Evolutionary conservation across 2,888 invertebrate species (phyloP), one percentile per base, ranked within the genome.

Genomic region (Lordiphosa fenestrarum): DNA sequence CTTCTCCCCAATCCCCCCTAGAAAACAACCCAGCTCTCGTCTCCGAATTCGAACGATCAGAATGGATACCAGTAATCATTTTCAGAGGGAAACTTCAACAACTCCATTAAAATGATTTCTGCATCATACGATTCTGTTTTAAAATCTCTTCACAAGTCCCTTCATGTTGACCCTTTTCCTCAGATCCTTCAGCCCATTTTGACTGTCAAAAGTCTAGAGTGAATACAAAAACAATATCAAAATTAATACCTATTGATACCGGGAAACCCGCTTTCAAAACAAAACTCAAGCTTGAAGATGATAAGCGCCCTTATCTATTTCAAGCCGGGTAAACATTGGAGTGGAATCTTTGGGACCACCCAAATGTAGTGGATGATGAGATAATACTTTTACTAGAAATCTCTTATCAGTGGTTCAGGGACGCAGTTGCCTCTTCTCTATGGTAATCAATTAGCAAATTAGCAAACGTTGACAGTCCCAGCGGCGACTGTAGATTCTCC

Each of bases 381-480:
- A 58, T 51, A 58, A 61, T 61, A 10, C 41, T 10, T 23, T 23
- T 41, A 35, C 46, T 33, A 6, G 19, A 35, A 35, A 35, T 7
- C 19, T 15, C 55, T 63, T 63, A 63, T 63, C 62, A 44, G 49
- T 6, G 64, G 55, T 64, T 65, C 64, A 56, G 64, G 56, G 56
- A 62, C 38, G 55, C 49, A 37, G 23, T 23, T 49, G 36, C 30
- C 49, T 25, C 10, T 39, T 53, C 35, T 47, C 46, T 51, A 47
- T 51, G 52, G 53, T 67, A 69, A 73, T 76, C 73, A 80, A 80
- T 78, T 83, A 83, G 81, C 60, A 80, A 78, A 78, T 80, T 78
- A 80, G 78, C 77, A 52, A 73, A 59, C 46, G 52, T 58, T 71
- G 63, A 70, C 63, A 70, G 25, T 49, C 53, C 37, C 30, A 30